Percentiles rank a stretch among this genome's conserved stretches.
These are phyloP conservation scores for Pristis pectinata DNA, from an alignment of 2,797 vertebrate genomes.

Conservation along the genomic window DNA sequence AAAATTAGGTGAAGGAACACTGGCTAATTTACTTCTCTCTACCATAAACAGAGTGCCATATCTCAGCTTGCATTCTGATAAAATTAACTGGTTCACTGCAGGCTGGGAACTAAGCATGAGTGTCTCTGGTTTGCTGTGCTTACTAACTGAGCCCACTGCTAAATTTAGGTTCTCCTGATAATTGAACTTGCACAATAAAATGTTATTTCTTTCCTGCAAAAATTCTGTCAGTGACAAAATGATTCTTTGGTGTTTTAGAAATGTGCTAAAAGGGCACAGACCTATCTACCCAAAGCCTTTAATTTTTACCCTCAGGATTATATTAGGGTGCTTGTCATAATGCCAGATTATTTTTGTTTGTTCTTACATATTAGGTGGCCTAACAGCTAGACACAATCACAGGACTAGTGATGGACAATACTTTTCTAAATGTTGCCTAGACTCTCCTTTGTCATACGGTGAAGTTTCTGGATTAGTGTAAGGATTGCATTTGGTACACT, in stretches of 20 bases:
- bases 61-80: background rate
- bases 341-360: background rate
- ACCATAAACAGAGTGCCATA: too few species aligned
- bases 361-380: background rate
- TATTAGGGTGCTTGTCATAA: background rate
- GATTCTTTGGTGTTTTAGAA: background rate
- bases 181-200: background rate
- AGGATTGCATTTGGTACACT: too few species aligned
- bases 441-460: too few species aligned
- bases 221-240: background rate
- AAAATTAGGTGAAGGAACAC: background rate
- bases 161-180: background rate
- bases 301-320: background rate
- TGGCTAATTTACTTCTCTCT: background rate
- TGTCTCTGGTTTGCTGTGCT: background rate
- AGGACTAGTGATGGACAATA: background rate
- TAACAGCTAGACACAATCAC: background rate
- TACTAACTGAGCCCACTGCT: background rate
- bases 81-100: background rate
- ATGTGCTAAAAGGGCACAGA: background rate
- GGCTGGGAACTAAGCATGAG: background rate
- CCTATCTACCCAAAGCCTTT: background rate
- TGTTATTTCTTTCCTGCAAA: background rate
- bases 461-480: too few species aligned
- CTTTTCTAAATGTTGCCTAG: background rate